Evolutionary conservation across 1,140 invertebrate species (phyloP).

Genomic region (Diachasmimorpha longicaudata): DNA sequence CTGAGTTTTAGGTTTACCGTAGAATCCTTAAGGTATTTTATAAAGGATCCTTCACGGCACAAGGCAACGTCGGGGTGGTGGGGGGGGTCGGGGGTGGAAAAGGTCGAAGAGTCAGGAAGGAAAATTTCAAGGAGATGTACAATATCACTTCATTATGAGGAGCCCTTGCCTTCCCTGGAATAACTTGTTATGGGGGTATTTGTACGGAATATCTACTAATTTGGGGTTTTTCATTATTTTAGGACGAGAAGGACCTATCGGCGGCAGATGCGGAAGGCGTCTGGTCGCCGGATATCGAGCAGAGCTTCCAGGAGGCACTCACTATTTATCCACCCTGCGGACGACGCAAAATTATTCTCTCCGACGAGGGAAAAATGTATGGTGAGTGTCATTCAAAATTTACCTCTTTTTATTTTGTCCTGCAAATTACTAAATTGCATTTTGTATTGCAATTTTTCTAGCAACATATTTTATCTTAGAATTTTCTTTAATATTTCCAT

Average conservation of each 20-base stretch:
- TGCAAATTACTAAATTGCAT: too few species aligned
- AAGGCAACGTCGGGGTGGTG: neutral
- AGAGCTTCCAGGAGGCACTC: conserved; percentile 99
- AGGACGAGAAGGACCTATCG: conserved; percentile 89
- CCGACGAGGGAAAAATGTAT: conserved; percentile 99
- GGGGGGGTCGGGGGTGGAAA: conserved; percentile 7
- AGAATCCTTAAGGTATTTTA: conserved; percentile 33
- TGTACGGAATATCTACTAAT: too few species aligned
- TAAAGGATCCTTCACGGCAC: conserved; percentile 13
- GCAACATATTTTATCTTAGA: too few species aligned
- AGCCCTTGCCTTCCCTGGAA: neutral
- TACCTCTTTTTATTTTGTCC: too few species aligned
- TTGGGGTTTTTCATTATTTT: conserved; percentile 34
- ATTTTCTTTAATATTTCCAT: too few species aligned
- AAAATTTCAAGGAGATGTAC: conserved; percentile 7
- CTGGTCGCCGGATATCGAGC: conserved; percentile 99
- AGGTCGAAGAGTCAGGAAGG: neutral
- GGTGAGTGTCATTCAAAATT: conserved; percentile 75
- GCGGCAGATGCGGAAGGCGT: conserved; percentile 98
- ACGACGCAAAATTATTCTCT: conserved; percentile 97
- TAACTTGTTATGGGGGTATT: neutral
- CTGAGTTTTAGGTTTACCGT: conserved; percentile 13
- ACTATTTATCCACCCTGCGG: conserved; percentile 99
- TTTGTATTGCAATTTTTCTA: too few species aligned
- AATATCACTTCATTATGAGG: conserved; percentile 9